phyloP scores from a whole-genome alignment of 2,113 vertebrate genomes.

The Calidris pugnax region DNA sequence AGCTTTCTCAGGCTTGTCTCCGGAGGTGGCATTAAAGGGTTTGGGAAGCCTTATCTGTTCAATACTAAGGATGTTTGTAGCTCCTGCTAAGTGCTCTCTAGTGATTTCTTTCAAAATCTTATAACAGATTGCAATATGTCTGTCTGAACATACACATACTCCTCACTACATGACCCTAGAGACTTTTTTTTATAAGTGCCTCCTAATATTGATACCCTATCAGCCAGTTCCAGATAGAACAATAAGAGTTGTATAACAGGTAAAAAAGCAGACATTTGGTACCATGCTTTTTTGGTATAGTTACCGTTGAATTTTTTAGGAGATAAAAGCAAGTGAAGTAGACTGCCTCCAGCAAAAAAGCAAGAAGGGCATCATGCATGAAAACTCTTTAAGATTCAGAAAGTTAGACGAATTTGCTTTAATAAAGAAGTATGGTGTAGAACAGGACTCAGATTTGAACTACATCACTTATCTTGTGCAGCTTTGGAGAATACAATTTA shows the following conservation, averaged over 20 bases:
- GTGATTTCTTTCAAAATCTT: slow-evolving; percentile 1
- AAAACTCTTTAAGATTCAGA: neutral
- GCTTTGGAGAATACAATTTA: neutral
- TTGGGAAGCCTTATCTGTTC: slow-evolving; percentile 8
- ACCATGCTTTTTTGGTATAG: neutral
- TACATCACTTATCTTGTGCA: neutral
- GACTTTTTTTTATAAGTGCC: neutral
- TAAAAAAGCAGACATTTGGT: neutral
- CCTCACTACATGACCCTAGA: neutral
- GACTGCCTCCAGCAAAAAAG: neutral
- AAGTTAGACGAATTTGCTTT: neutral
- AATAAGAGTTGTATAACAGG: neutral
- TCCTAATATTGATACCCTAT: neutral
- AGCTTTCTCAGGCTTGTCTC: slow-evolving; percentile 2
- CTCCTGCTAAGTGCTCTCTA: neutral
- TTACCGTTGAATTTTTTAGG: neutral
- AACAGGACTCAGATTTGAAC: neutral
- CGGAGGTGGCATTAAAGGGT: neutral
- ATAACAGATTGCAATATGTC: neutral
- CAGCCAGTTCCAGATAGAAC: neutral
- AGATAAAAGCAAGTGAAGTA: neutral
- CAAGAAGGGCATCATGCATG: neutral
- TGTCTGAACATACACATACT: neutral
- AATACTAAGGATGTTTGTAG: neutral
- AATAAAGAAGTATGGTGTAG: neutral